These are phyloP conservation scores for Limosa lapponica DNA, from an alignment of 2,797 vertebrate genomes.

Conservation along the genomic window DNA sequence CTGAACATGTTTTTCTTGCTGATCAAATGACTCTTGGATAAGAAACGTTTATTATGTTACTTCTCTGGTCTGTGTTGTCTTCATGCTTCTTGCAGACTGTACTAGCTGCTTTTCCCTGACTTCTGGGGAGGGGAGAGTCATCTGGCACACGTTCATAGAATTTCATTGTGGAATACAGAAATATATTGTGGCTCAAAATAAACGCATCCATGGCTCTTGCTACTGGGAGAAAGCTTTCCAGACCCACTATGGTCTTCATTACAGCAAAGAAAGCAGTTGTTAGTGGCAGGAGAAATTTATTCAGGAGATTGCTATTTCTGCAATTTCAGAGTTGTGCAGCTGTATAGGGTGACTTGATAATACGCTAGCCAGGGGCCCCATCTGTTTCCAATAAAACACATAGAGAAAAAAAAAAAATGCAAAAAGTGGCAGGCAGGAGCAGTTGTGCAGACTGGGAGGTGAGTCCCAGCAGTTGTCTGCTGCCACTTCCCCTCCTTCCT, in stretches of 20 bases:
- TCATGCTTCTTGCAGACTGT: neutral
- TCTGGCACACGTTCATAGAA: neutral
- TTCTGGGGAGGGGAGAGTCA: neutral
- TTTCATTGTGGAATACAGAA: slow-evolving; percentile 42
- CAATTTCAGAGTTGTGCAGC: slow-evolving; percentile 66
- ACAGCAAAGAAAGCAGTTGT: slow-evolving; percentile 67
- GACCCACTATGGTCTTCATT: slow-evolving; percentile 25
- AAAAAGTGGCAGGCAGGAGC: neutral
- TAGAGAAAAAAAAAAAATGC: neutral
- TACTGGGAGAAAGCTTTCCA: slow-evolving; percentile 32
- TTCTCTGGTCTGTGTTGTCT: neutral
- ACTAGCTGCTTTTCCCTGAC: neutral
- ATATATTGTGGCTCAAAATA: slow-evolving; percentile 60
- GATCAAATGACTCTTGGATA: neutral
- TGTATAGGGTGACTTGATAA: slow-evolving; percentile 31
- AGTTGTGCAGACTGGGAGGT: neutral
- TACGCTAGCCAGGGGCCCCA: slow-evolving; percentile 44
- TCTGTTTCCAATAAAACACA: slow-evolving; percentile 53
- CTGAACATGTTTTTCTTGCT: neutral
- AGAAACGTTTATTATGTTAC: neutral
- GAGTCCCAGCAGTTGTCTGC: neutral
- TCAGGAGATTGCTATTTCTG: slow-evolving; percentile 68
- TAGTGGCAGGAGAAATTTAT: slow-evolving; percentile 60
- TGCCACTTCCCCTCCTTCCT: neutral
- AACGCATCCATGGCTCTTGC: slow-evolving; percentile 20